Evolutionary conservation across 2,888 invertebrate species (phyloP).

Genomic region (Eueremaeus valkanovi): DNA sequence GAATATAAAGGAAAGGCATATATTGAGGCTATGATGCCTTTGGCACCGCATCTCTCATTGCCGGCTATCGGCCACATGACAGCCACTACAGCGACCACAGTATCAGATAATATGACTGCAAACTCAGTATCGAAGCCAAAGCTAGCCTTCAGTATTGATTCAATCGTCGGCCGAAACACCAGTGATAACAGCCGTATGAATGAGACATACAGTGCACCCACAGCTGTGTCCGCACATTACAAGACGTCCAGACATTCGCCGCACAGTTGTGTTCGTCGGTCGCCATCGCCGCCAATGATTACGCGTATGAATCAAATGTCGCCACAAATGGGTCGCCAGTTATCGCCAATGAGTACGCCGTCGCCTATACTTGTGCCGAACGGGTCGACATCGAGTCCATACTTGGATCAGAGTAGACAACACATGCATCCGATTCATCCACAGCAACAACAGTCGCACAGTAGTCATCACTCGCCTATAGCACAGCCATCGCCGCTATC

Average conservation of each 20-base stretch:
- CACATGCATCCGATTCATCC: background rate
- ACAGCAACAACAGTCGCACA: background rate
- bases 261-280: background rate
- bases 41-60: background rate
- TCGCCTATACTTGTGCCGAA: background rate
- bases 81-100: background rate
- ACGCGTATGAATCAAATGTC: background rate
- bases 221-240: background rate
- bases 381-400: constrained; percentile 6
- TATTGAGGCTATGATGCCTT: no score
- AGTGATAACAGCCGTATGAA: background rate
- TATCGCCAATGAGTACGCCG: background rate
- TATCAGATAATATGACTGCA: background rate
- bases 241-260: background rate
- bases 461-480: background rate
- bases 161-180: constrained; percentile 5
- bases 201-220: background rate
- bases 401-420: background rate
- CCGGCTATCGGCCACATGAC: background rate
- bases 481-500: background rate
- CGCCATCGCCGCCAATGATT: background rate
- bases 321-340: background rate
- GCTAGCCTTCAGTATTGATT: constrained; percentile 23
- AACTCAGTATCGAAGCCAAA: background rate
- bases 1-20: no score